Conservation (phyloP, 2,888 invertebrate genomes). For the Conistra vaccinii region DNA sequence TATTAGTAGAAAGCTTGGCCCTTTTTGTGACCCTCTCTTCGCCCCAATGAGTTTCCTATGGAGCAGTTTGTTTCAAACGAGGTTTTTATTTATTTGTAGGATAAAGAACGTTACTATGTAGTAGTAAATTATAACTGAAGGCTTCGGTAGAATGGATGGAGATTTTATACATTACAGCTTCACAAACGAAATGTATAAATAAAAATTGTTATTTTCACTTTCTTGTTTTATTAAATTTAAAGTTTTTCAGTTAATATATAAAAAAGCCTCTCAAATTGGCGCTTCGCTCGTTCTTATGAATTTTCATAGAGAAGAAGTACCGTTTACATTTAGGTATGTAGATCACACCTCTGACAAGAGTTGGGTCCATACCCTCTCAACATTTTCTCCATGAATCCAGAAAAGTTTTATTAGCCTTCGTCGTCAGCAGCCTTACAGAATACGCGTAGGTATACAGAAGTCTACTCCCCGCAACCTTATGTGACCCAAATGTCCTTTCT, state of each 20-base stretch:
- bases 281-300: not conserved
- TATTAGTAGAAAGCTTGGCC: not conserved
- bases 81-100: slow-evolving; percentile 69
- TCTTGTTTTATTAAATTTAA: slow-evolving; percentile 53
- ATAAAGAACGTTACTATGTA: slow-evolving; percentile 62
- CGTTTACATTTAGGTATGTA: not conserved
- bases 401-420: not conserved
- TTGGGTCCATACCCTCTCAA: too few relatives aligned
- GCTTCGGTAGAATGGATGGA: slow-evolving; percentile 70
- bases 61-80: slow-evolving; percentile 60
- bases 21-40: not conserved
- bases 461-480: not conserved
- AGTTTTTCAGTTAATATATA: too few relatives aligned
- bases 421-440: not conserved
- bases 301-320: not conserved
- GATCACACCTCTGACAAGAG: not conserved
- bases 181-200: slow-evolving; percentile 75
- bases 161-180: slow-evolving; percentile 78
- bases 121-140: slow-evolving; percentile 71
- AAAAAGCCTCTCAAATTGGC: not conserved
- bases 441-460: not conserved
- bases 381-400: not conserved
- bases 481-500: too few relatives aligned
- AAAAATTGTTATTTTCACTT: slow-evolving; percentile 73
- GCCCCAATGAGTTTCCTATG: slow-evolving; percentile 16